Evolutionary conservation across 2,888 invertebrate genomes (phyloP).

Genomic region (Lysandra coridon): DNA sequence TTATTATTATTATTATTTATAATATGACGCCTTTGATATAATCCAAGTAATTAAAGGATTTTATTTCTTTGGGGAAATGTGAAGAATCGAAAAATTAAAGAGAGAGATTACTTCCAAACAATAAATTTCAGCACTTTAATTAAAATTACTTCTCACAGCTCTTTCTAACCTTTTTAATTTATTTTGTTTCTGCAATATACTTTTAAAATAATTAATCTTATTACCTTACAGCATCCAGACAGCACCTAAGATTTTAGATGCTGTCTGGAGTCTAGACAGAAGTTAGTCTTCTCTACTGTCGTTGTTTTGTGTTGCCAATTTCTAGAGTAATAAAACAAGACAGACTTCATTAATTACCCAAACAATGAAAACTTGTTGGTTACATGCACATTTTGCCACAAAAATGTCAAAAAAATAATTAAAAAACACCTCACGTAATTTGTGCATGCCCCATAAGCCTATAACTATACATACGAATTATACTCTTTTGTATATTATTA

Average conservation of each 20-base stretch:
- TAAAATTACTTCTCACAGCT: no score
- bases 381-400: background rate
- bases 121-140: background rate
- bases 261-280: slow-evolving; percentile 1
- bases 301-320: background rate
- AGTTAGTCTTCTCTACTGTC: background rate
- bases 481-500: no score
- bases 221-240: background rate
- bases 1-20: background rate
- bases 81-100: background rate
- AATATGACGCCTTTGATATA: background rate
- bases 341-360: slow-evolving; percentile 2
- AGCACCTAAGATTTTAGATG: background rate
- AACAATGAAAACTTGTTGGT: background rate
- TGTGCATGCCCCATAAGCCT: no score
- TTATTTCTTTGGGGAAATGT: background rate
- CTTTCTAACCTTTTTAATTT: no score
- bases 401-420: no score
- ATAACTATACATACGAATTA: no score
- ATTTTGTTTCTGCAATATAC: background rate
- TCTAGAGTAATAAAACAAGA: background rate
- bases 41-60: background rate
- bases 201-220: background rate
- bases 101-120: background rate
- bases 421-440: no score